A percentile compares a stretch with the other conserved stretches of the same genome.
These are phyloP conservation scores for Scotopteryx bipunctaria DNA, from an alignment of 2,888 invertebrate species.

Conservation along the genomic window DNA sequence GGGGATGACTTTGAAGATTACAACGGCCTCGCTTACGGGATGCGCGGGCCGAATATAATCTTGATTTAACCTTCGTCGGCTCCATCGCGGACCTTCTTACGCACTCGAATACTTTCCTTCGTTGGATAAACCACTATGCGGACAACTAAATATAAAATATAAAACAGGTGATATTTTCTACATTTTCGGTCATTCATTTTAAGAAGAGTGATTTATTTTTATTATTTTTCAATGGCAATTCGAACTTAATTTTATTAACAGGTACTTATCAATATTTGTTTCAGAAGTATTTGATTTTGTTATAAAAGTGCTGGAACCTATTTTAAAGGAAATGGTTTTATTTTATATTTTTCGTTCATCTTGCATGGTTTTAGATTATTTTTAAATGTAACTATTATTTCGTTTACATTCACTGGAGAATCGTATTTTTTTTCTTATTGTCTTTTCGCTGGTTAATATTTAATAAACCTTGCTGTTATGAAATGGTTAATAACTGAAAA, in stretches of 20 bases:
- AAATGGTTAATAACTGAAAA: conserved; percentile 12
- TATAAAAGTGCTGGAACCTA: conserved; percentile 28
- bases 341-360: conserved; percentile 12
- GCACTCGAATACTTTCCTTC: background rate
- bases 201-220: conserved; percentile 5
- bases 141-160: background rate
- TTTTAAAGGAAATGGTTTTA: conserved; percentile 13
- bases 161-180: conserved; percentile 2
- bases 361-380: conserved; percentile 31
- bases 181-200: conserved; percentile 1
- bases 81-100: conserved; percentile 1
- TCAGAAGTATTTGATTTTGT: conserved; percentile 48
- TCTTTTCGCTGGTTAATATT: conserved; percentile 9
- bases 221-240: conserved; percentile 27
- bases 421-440: conserved; percentile 7
- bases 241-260: conserved; percentile 10
- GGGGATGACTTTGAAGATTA: conserved; percentile 62
- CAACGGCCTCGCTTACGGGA: conserved; percentile 51
- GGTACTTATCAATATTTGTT: conserved; percentile 34
- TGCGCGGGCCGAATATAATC: conserved; percentile 56
- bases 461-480: conserved; percentile 5
- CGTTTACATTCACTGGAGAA: conserved; percentile 15
- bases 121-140: background rate
- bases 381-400: conserved; percentile 19
- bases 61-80: conserved; percentile 43